phyloP scores from a whole-genome alignment of 2,888 invertebrate genomes.

The Calephelis perditalis region DNA sequence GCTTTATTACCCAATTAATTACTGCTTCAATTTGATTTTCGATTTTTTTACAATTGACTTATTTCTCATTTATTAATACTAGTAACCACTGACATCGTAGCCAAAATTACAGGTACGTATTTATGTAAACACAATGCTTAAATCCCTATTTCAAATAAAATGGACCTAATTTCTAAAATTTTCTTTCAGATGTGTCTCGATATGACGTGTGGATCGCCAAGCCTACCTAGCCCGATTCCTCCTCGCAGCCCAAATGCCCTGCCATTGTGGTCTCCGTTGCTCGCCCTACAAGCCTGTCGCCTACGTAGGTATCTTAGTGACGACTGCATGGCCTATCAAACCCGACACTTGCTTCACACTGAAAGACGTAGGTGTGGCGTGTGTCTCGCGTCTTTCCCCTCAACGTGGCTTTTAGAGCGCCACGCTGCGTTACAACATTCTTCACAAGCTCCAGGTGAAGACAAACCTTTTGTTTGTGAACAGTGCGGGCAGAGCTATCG shows the following conservation, averaged over 20 bases:
- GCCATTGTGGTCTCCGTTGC: conserved; percentile 67
- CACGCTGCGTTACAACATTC: conserved; percentile 92
- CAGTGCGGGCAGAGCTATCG: conserved; percentile 94
- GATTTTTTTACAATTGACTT: too few species aligned
- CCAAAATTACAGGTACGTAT: conserved; percentile 35
- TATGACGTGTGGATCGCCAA: conserved; percentile 55
- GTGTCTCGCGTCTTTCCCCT: conserved; percentile 91
- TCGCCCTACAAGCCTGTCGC: conserved; percentile 68
- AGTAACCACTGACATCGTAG: too few species aligned
- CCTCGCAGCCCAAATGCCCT: conserved; percentile 56
- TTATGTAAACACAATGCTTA: too few species aligned
- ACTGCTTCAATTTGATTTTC: too few species aligned
- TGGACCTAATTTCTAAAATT: too few species aligned
- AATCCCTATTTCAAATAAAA: background rate
- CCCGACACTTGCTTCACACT: conserved; percentile 52
- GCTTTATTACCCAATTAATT: too few species aligned
- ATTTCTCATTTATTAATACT: too few species aligned
- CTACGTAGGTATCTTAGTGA: conserved; percentile 70
- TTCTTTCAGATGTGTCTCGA: conserved; percentile 67
- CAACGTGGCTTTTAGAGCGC: conserved; percentile 91
- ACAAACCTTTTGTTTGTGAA: conserved; percentile 94
- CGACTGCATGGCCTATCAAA: conserved; percentile 69
- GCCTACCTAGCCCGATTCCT: conserved; percentile 51
- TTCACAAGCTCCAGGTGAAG: conserved; percentile 80
- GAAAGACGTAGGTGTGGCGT: conserved; percentile 85